These are phyloP conservation scores for Pomacea canaliculata DNA, from an alignment of 2,888 invertebrate genomes.

Conservation along the genomic window DNA sequence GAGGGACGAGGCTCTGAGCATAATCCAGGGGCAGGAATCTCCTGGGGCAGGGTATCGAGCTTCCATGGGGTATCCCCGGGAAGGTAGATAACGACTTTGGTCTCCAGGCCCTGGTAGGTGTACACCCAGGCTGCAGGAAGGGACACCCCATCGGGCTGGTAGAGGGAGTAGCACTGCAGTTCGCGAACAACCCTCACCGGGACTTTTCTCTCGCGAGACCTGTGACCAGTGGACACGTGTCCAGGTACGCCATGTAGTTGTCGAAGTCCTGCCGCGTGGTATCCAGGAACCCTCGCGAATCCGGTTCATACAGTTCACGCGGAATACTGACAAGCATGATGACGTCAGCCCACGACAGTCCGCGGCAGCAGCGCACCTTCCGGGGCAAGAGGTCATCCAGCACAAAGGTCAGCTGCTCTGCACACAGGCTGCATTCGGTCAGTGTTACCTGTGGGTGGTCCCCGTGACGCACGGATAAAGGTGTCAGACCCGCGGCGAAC, in stretches of 20 bases:
- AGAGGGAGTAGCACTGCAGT: conserved; percentile 21
- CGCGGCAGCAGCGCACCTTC: not conserved
- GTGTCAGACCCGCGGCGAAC: conserved; percentile 23
- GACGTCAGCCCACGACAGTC: conserved; percentile 27
- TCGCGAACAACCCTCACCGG: conserved; percentile 23
- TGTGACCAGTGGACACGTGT: conserved; percentile 18
- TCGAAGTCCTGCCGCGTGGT: conserved; percentile 26
- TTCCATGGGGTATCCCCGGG: conserved; percentile 28
- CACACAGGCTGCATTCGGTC: conserved; percentile 23
- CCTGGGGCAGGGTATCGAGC: not conserved
- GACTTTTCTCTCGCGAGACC: conserved; percentile 14
- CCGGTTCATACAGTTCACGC: conserved; percentile 19
- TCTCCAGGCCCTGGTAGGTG: conserved; percentile 37
- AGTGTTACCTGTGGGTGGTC: conserved; percentile 12
- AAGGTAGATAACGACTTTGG: conserved; percentile 31
- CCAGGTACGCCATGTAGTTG: conserved; percentile 25
- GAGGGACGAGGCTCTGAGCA: conserved; percentile 5
- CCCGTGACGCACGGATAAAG: conserved; percentile 27
- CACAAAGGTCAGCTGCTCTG: conserved; percentile 15
- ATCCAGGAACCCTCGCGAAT: conserved; percentile 27
- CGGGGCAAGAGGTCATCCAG: conserved; percentile 17
- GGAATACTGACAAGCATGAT: conserved; percentile 32
- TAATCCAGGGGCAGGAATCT: conserved; percentile 22
- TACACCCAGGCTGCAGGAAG: conserved; percentile 28
- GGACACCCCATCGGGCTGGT: not conserved